Evolutionary conservation across 2,113 vertebrate species (phyloP).

Genomic region (Leptobrachium ailaonicum): DNA sequence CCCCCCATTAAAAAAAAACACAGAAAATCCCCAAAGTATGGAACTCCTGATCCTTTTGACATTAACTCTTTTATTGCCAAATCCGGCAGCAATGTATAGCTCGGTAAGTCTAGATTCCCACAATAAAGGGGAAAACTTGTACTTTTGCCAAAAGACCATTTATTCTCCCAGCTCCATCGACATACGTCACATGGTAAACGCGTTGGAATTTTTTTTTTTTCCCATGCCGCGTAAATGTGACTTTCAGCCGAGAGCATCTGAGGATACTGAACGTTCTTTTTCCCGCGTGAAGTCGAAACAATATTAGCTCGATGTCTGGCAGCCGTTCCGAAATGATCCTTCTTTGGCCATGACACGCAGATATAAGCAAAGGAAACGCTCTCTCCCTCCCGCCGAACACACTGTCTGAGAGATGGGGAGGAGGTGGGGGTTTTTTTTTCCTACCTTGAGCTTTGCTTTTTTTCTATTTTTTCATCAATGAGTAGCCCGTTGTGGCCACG

Average conservation of each 20-base stretch:
- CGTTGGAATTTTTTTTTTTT: neutral
- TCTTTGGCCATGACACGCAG: no score
- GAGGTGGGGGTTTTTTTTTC: neutral
- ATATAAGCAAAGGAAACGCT: neutral
- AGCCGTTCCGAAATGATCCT: neutral
- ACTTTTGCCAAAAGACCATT: neutral
- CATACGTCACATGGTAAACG: neutral
- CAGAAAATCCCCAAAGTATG: no score
- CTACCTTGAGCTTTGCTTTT: neutral
- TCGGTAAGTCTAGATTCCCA: neutral
- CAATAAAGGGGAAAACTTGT: neutral
- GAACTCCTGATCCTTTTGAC: no score
- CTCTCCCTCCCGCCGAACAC: neutral
- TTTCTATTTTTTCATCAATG: neutral
- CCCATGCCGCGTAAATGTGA: neutral
- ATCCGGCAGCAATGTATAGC: no score
- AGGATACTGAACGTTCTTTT: constrained; percentile 25
- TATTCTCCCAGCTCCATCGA: neutral
- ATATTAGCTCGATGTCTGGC: neutral
- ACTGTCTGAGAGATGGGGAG: neutral
- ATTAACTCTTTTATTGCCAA: no score
- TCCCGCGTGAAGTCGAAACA: neutral
- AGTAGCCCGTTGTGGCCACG: neutral
- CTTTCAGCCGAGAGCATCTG: constrained; percentile 13
- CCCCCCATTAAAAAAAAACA: neutral